phyloP scores from a whole-genome alignment of 2,888 invertebrate species.

The Tachina lurida region DNA sequence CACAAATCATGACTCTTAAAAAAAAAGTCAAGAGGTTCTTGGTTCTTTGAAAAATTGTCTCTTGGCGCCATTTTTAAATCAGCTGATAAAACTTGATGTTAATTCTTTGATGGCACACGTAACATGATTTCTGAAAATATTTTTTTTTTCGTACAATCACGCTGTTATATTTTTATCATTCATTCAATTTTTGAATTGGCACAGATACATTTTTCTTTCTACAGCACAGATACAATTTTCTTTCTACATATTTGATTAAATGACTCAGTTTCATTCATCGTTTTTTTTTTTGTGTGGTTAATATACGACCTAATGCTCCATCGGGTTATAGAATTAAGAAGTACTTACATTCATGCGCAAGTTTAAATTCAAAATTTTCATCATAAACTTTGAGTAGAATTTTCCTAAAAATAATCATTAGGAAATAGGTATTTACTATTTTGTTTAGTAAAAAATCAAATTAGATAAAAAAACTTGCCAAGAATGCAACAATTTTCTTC shows the following conservation, averaged over 20 bases:
- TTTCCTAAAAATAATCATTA: too few relatives aligned
- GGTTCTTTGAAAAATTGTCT: neutral
- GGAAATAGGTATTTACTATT: too few relatives aligned
- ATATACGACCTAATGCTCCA: neutral
- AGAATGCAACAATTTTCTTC: too few relatives aligned
- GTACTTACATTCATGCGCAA: neutral
- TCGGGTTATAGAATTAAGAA: neutral
- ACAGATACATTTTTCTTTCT: neutral
- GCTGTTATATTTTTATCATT: constrained; percentile 30
- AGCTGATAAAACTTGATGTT: constrained; percentile 17
- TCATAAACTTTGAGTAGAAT: too few relatives aligned
- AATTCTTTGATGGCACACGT: neutral
- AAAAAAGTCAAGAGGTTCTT: too few relatives aligned
- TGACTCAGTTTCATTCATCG: constrained; percentile 43
- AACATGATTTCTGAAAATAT: neutral
- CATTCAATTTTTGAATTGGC: constrained; percentile 38
- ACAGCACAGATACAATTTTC: neutral
- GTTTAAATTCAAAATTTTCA: neutral
- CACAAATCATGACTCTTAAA: neutral
- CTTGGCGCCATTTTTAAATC: neutral
- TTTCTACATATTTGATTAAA: neutral
- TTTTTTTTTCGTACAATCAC: constrained; percentile 22
- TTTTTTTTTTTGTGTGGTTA: neutral
- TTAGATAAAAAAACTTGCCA: too few relatives aligned
- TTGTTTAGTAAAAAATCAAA: too few relatives aligned